Evolutionary conservation across 2,113 vertebrate species (phyloP).

Genomic region (Polypterus bichir): DNA sequence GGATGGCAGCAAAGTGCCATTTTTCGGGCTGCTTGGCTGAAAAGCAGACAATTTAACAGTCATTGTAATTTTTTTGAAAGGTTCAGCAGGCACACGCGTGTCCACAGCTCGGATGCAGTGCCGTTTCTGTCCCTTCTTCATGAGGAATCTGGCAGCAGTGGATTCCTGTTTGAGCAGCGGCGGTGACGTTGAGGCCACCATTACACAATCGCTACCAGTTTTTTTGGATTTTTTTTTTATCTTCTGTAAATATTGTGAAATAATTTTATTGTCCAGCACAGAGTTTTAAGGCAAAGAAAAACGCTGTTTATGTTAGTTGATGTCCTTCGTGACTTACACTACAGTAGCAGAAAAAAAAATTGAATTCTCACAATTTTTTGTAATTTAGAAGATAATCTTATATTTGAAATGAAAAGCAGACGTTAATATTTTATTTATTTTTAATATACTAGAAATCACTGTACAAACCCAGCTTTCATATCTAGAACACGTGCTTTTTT

Average conservation of each 20-base stretch:
- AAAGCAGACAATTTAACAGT: too few species aligned
- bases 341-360: slow-evolving; percentile 22
- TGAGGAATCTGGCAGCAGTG: neutral
- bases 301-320: slow-evolving; percentile 23
- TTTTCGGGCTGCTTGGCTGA: too few species aligned
- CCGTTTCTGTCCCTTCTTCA: neutral
- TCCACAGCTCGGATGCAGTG: neutral
- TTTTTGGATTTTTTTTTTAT: slow-evolving; percentile 1
- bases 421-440: slow-evolving; percentile 68
- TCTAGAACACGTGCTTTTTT: slow-evolving; percentile 36
- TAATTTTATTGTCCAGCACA: slow-evolving; percentile 15
- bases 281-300: slow-evolving; percentile 22
- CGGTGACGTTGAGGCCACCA: neutral
- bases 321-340: slow-evolving; percentile 22
- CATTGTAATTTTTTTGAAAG: too few species aligned
- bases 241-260: slow-evolving; percentile 33
- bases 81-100: too few species aligned
- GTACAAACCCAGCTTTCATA: slow-evolving; percentile 44
- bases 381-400: slow-evolving; percentile 70
- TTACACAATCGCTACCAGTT: neutral
- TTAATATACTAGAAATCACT: slow-evolving; percentile 73
- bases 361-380: slow-evolving; percentile 49
- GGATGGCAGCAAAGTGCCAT: neutral
- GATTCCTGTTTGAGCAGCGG: neutral
- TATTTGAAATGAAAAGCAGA: slow-evolving; percentile 44